These are phyloP conservation scores for Tachyglossus aculeatus DNA, from an alignment of 2,797 vertebrate genomes.

Conservation along the genomic window DNA sequence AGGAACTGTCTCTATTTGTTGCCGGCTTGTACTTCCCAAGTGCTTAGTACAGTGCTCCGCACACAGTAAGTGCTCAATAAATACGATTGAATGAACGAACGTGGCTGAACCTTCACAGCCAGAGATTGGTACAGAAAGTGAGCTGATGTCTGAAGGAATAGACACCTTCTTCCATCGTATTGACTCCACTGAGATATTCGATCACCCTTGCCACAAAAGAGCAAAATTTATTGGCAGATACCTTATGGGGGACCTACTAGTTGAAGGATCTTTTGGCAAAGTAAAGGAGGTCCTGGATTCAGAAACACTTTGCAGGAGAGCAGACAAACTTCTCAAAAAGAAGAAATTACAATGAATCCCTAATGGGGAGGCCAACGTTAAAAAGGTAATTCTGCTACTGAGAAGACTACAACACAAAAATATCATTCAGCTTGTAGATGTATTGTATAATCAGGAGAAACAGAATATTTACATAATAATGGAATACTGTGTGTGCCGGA, in stretches of 20 bases:
- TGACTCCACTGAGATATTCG: conserved; percentile 94
- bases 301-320: conserved; percentile 90
- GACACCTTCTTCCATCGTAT: conserved; percentile 95
- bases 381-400: too few species aligned
- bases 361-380: conserved; percentile 94
- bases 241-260: conserved; percentile 92
- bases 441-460: too few species aligned
- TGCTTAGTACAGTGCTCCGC: too few species aligned
- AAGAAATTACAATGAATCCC: conserved; percentile 93
- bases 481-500: too few species aligned
- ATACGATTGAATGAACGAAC: too few species aligned
- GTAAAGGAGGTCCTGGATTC: conserved; percentile 98
- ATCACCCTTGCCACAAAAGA: conserved; percentile 89
- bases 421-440: too few species aligned
- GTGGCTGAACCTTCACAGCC: conserved; percentile 82
- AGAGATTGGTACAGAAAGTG: conserved; percentile 86
- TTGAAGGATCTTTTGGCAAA: conserved; percentile 94
- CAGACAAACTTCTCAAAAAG: conserved; percentile 95
- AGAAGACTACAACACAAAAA: too few species aligned
- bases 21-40: too few species aligned
- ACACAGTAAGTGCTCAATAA: too few species aligned
- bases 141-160: conserved; percentile 88
- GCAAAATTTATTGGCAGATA: conserved; percentile 94
- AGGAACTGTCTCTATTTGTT: too few species aligned
- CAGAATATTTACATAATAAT: too few species aligned